These are phyloP conservation scores for Colostygia pectinataria DNA, from an alignment of 2,888 invertebrate genomes.

Conservation along the genomic window DNA sequence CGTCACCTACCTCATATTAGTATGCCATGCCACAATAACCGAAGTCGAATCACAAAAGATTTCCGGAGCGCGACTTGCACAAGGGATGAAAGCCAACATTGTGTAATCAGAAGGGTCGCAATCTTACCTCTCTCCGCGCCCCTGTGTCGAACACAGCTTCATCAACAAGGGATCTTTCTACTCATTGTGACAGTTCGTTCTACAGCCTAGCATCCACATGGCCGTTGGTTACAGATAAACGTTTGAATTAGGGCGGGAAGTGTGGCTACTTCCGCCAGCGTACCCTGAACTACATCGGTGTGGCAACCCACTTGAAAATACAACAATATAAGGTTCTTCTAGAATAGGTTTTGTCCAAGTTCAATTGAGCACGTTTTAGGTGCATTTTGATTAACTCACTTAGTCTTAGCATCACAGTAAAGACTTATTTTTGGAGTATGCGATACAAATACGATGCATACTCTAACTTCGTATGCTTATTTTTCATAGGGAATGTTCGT, in stretches of 20 bases:
- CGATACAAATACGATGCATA: too few relatives aligned
- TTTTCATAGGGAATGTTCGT: constrained; percentile 44
- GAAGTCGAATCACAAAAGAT: constrained; percentile 82
- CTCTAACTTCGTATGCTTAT: constrained; percentile 28
- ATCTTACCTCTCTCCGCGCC: constrained; percentile 72
- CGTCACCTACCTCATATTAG: constrained; percentile 74
- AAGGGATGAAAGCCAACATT: constrained; percentile 81
- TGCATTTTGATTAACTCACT: too few relatives aligned
- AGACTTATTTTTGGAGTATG: too few relatives aligned
- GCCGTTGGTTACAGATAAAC: constrained; percentile 23
- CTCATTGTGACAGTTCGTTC: constrained; percentile 69
- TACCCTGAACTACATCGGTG: constrained; percentile 7
- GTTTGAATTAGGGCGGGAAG: constrained; percentile 26
- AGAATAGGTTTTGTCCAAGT: background rate
- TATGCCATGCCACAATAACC: constrained; percentile 80
- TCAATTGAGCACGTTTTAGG: background rate
- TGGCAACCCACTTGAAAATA: constrained; percentile 9
- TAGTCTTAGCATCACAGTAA: too few relatives aligned
- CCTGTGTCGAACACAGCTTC: constrained; percentile 77
- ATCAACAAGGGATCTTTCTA: constrained; percentile 77
- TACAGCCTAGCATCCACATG: constrained; percentile 37
- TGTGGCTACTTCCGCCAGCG: constrained; percentile 17
- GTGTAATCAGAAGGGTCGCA: constrained; percentile 83
- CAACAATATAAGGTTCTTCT: background rate
- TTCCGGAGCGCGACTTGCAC: constrained; percentile 81